Base-by-base conservation (phyloP, 1,140 invertebrate species). In the Panonychus citri region DNA sequence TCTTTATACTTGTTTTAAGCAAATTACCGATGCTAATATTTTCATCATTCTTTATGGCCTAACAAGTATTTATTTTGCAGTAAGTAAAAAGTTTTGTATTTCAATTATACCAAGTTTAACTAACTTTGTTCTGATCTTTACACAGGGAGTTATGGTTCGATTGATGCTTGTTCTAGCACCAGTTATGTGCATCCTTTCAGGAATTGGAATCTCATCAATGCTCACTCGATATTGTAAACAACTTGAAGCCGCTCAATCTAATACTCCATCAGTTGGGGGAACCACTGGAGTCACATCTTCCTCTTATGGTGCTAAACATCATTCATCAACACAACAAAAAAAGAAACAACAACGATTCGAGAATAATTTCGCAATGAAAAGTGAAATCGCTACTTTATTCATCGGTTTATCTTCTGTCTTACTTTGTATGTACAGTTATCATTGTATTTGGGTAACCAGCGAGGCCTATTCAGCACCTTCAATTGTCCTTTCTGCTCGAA, bases 391-490 rank as follows among this genome's bases (percentile, higher is more conserved):
- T 7, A 79, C 79, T 34, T 71, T 81, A 46, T 93, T 95, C 71
- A 79, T 95, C 24, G 73, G 75, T 17, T 74, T 94, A 57, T 80
- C 95, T 68, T 82, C 81, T 30, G 72, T 82, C 28, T 77, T 96
- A 66, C 76, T 96, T 30, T 76, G 89, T 25, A 85, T 84, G 19
- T 96, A 96, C 69, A 89, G 87, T 49, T 78, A 89, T 66, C 93
- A 97, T 69, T 97, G 90, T 70, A 93, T 87, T n/a, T 96, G 91
- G 91, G 91, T 96, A 1, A 96, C 91, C n/a, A 89, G 86, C 7
- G 89, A 95, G 72, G 91, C 91, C 3, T 96, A 97, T 75, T 93
- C 87, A 61, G 91, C 86, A 60, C 93, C 93, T 1, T 91, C 86
- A 62, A 96, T 97, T 67, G 91, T 96, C 27, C 74, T 97, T 15